These are phyloP conservation scores for Spodoptera frugiperda DNA, from an alignment of 1,140 invertebrate genomes.

Conservation along the genomic window DNA sequence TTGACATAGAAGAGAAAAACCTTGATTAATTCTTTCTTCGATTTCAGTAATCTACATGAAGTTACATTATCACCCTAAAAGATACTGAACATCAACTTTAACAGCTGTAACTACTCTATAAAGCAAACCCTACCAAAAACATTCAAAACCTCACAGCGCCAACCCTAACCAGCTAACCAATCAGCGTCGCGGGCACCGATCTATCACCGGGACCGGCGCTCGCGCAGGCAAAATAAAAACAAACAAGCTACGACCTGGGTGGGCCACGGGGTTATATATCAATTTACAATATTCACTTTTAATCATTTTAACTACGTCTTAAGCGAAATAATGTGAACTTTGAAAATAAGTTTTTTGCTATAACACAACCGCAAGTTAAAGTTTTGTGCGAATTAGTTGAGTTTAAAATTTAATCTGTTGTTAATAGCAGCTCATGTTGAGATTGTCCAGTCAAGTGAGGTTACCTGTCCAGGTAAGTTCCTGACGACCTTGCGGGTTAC, in stretches of 20 bases:
- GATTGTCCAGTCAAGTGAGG: too few species aligned
- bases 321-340: not conserved
- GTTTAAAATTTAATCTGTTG: too few species aligned
- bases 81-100: too few species aligned
- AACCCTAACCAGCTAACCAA: slow-evolving; percentile 66
- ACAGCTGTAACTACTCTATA: not conserved
- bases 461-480: too few species aligned
- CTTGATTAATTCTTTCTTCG: too few species aligned
- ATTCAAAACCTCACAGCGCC: slow-evolving; percentile 33
- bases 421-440: too few species aligned
- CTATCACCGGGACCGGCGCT: slow-evolving; percentile 52
- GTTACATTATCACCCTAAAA: too few species aligned
- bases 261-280: slow-evolving; percentile 71
- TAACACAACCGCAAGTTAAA: not conserved
- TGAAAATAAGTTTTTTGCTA: not conserved
- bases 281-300: slow-evolving; percentile 71
- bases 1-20: too few species aligned
- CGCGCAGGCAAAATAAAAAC: slow-evolving; percentile 71
- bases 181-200: slow-evolving; percentile 49
- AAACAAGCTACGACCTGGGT: slow-evolving; percentile 68
- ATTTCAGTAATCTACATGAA: too few species aligned
- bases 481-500: too few species aligned
- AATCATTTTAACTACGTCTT: slow-evolving; percentile 44
- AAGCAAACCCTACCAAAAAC: not conserved
- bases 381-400: too few species aligned